Conservation (phyloP, 2,797 vertebrate genomes). For the Premnoplex brunnescens region DNA sequence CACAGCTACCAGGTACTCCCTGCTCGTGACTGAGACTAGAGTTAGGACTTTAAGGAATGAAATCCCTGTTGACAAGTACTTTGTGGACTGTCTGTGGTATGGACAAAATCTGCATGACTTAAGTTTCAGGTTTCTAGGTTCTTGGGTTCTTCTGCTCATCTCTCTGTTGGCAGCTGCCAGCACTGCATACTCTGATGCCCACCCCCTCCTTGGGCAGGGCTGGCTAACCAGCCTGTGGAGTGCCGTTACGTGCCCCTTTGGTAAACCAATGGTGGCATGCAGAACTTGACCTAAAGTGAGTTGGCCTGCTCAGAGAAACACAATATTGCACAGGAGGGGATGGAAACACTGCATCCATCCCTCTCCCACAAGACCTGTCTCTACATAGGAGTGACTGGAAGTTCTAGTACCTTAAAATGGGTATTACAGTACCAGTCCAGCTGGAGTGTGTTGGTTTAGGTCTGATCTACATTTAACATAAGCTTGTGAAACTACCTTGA, state of each 20-base stretch:
- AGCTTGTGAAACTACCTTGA: neutral
- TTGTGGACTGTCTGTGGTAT: neutral
- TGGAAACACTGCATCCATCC: accelerated
- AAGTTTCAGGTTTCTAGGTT: neutral
- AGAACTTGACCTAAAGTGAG: neutral
- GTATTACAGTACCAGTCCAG: neutral
- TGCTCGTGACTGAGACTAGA: neutral
- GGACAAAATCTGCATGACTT: neutral
- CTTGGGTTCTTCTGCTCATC: neutral
- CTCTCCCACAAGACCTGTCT: neutral
- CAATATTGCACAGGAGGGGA: neutral
- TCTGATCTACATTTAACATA: neutral
- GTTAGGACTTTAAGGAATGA: neutral
- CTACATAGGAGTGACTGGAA: neutral
- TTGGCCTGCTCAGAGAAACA: neutral
- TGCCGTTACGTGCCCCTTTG: accelerated
- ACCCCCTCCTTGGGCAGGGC: neutral
- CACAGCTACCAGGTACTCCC: neutral
- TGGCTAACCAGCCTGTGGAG: accelerated
- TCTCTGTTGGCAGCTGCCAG: neutral
- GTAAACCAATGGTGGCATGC: accelerated
- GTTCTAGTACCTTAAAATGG: neutral
- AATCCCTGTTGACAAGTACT: neutral
- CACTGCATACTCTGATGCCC: neutral
- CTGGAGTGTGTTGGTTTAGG: neutral